phyloP scores from a whole-genome alignment of 2,888 invertebrate genomes.

The Liposcelis brunnea region DNA sequence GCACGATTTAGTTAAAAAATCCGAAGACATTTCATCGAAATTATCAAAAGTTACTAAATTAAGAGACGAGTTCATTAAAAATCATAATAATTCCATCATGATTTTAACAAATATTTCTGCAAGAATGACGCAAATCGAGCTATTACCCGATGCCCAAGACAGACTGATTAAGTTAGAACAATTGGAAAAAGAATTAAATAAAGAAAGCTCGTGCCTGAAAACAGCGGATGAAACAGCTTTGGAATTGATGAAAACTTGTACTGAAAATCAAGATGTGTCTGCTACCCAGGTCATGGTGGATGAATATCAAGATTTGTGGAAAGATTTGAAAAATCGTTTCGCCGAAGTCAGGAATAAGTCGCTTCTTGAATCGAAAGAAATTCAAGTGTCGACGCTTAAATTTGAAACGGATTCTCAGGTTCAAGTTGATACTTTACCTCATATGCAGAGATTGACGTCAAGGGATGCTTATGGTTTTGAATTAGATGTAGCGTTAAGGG shows the following conservation, averaged over 20 bases:
- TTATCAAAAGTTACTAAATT: constrained; percentile 38
- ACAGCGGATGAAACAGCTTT: constrained; percentile 42
- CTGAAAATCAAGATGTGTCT: constrained; percentile 29
- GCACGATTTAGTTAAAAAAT: constrained; percentile 42
- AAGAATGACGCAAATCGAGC: constrained; percentile 46
- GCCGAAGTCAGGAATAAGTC: constrained; percentile 19
- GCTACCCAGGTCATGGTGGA: constrained; percentile 41
- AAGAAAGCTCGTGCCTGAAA: constrained; percentile 32
- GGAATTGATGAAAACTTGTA: constrained; percentile 30
- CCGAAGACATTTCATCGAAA: constrained; percentile 37
- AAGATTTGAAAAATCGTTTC: constrained; percentile 22
- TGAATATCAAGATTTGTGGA: constrained; percentile 46
- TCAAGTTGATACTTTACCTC: constrained; percentile 62
- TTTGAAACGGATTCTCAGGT: constrained; percentile 61
- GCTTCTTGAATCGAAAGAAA: constrained; percentile 35
- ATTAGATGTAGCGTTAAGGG: constrained; percentile 50
- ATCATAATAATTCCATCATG: constrained; percentile 53
- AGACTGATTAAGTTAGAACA: constrained; percentile 23
- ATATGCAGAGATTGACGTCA: constrained; percentile 36
- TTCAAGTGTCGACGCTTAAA: constrained; percentile 55
- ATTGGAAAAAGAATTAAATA: constrained; percentile 37
- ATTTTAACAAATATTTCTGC: constrained; percentile 54
- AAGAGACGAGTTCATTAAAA: constrained; percentile 48
- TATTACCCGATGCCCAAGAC: constrained; percentile 34
- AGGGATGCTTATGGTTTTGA: constrained; percentile 70